Percentiles rank a stretch among this genome's conserved stretches.
Evolutionary conservation across 2,113 vertebrate genomes (phyloP).

Genomic region (Hyperoodon ampullatus): DNA sequence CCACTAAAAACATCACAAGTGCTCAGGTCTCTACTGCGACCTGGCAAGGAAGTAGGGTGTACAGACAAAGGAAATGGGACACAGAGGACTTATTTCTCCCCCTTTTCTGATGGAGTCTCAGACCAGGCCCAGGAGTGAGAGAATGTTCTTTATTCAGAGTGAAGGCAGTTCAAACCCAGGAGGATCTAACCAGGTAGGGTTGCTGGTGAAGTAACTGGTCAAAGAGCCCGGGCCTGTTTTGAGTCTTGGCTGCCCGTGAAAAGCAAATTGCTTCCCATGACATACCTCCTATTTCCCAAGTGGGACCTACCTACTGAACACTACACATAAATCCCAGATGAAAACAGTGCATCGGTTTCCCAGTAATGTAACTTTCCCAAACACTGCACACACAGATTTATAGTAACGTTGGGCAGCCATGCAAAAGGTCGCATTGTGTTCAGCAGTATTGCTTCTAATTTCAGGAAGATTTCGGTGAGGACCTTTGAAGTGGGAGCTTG

Average conservation of each 20-base stretch:
- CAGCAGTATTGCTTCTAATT: constrained; percentile 66
- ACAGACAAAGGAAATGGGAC: not conserved
- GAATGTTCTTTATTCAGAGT: not conserved
- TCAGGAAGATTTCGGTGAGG: constrained; percentile 73
- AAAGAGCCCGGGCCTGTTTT: not conserved
- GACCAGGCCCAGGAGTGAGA: not conserved
- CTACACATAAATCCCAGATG: constrained; percentile 65
- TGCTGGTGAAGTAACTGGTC: not conserved
- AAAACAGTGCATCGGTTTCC: constrained; percentile 60
- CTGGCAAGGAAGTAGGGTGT: not conserved
- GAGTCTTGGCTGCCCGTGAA: not conserved
- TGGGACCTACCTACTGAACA: not conserved
- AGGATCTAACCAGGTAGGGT: not conserved
- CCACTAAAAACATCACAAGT: not conserved
- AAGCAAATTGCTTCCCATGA: constrained; percentile 37
- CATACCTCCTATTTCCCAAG: constrained; percentile 24
- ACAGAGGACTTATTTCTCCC: not conserved
- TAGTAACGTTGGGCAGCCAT: constrained; percentile 70
- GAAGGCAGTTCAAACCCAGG: not conserved
- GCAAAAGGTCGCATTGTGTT: constrained; percentile 72
- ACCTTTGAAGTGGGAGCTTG: constrained; percentile 82
- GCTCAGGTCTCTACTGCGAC: not conserved
- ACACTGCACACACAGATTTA: constrained; percentile 70
- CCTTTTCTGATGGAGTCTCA: not conserved
- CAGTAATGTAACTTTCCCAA: constrained; percentile 74